These are phyloP conservation scores for Podarcis muralis DNA, from an alignment of 2,113 vertebrate genomes.

Conservation along the genomic window DNA sequence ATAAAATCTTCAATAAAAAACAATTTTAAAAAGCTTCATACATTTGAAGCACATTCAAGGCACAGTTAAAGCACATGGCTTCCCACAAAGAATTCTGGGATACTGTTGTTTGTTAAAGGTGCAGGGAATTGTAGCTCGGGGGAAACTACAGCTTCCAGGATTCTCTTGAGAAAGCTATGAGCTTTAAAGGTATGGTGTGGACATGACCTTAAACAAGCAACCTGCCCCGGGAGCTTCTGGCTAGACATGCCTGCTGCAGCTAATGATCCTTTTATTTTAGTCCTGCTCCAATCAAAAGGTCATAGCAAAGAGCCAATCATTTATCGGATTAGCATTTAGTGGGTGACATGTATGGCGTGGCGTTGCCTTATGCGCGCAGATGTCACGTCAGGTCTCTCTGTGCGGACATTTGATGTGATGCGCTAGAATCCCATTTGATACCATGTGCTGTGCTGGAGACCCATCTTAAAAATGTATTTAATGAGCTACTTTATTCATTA, in stretches of 20 bases:
- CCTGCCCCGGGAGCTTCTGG: background rate
- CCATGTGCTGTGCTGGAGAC: slow-evolving; percentile 51
- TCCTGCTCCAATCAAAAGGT: background rate
- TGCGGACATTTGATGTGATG: slow-evolving; percentile 43
- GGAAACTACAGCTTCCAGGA: no score
- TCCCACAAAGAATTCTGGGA: no score
- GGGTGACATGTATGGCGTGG: slow-evolving; percentile 36
- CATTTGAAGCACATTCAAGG: no score
- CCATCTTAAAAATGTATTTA: slow-evolving; percentile 53
- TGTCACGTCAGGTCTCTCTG: slow-evolving; percentile 53
- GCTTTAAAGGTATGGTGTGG: background rate
- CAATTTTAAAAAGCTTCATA: no score
- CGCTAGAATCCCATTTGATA: slow-evolving; percentile 45
- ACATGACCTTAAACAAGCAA: no score
- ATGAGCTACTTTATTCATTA: slow-evolving; percentile 13
- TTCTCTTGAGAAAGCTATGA: background rate
- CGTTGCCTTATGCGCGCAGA: slow-evolving; percentile 37
- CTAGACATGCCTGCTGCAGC: slow-evolving; percentile 11
- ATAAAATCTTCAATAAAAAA: no score
- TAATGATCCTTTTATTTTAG: background rate
- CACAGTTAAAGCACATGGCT: no score
- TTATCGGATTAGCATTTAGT: slow-evolving; percentile 51
- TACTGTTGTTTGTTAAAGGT: no score
- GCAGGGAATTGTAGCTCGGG: no score
- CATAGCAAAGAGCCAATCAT: slow-evolving; percentile 41